phyloP scores from a whole-genome alignment of 30 jellyfish, hydroid and myxozoan species.

The Aurelia sp. region DNA sequence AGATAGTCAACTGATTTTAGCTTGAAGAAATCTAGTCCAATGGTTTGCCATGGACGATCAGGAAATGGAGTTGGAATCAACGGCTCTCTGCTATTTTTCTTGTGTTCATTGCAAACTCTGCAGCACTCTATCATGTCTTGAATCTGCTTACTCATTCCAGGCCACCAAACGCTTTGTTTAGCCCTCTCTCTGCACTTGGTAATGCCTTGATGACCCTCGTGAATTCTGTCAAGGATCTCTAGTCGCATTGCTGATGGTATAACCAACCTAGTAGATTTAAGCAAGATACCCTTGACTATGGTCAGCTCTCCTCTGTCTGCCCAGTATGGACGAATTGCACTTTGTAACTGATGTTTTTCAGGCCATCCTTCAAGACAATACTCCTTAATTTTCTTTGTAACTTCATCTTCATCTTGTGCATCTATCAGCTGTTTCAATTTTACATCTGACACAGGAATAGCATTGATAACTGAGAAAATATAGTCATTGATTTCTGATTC shows the following conservation, averaged over 20 bases:
- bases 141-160: conserved; percentile 60
- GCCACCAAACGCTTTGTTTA: conserved; percentile 52
- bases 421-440: conserved; percentile 33
- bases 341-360: conserved; percentile 26
- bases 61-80: conserved; percentile 44
- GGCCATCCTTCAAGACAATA: conserved; percentile 63
- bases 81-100: conserved; percentile 25
- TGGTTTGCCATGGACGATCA: conserved; percentile 58
- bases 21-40: conserved; percentile 56
- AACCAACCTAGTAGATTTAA: conserved; percentile 28
- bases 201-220: conserved; percentile 72
- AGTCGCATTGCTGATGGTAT: conserved; percentile 44
- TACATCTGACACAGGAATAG: conserved; percentile 47
- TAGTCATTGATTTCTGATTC: conserved; percentile 20
- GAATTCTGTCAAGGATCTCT: conserved; percentile 44
- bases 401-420: conserved; percentile 45
- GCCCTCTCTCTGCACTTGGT: conserved; percentile 52
- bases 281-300: conserved; percentile 14
- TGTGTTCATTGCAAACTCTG: conserved; percentile 27
- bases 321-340: conserved; percentile 49
- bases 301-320: conserved; percentile 40
- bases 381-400: conserved; percentile 20
- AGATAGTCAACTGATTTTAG: conserved; percentile 24
- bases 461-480: conserved; percentile 20
- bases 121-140: conserved; percentile 52